phyloP scores from a whole-genome alignment of 2,113 vertebrate genomes.

The Microcebus jonahi region DNA sequence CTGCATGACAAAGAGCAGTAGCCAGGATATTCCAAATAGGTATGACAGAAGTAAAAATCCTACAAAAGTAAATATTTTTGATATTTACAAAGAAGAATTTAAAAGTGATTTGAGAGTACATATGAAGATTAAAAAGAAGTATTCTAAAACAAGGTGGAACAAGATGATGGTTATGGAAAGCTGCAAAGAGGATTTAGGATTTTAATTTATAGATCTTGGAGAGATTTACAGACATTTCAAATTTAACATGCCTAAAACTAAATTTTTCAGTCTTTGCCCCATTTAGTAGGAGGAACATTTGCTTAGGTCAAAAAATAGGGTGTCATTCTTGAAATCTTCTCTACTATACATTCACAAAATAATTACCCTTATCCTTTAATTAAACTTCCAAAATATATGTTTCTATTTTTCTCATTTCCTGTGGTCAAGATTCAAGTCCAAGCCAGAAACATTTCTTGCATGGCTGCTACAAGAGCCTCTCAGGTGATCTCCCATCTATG shows the following conservation, averaged over 20 bases:
- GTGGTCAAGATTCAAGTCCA: not conserved
- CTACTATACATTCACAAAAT: accelerated
- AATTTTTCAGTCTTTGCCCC: not conserved
- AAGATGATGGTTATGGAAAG: not conserved
- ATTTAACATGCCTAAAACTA: not conserved
- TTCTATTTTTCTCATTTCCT: not conserved
- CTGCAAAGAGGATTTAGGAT: not conserved
- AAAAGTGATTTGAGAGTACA: not conserved
- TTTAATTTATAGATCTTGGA: not conserved
- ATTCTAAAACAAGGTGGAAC: not conserved
- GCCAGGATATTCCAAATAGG: not conserved
- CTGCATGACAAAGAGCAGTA: not conserved
- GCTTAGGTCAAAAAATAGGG: not conserved
- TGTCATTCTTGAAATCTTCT: not conserved
- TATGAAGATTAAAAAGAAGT: not conserved
- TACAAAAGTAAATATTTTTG: not conserved
- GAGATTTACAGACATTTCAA: not conserved
- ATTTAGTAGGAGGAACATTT: not conserved
- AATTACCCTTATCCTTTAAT: not conserved
- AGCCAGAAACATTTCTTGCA: not conserved
- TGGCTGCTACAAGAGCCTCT: not conserved
- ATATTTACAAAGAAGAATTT: not conserved
- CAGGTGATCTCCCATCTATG: not conserved
- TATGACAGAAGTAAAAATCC: not conserved
- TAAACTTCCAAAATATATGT: not conserved